Evolutionary conservation across 2,888 invertebrate genomes (phyloP), one percentile per base, ranked within the genome.

Genomic region (Bhutanitis thaidina): DNA sequence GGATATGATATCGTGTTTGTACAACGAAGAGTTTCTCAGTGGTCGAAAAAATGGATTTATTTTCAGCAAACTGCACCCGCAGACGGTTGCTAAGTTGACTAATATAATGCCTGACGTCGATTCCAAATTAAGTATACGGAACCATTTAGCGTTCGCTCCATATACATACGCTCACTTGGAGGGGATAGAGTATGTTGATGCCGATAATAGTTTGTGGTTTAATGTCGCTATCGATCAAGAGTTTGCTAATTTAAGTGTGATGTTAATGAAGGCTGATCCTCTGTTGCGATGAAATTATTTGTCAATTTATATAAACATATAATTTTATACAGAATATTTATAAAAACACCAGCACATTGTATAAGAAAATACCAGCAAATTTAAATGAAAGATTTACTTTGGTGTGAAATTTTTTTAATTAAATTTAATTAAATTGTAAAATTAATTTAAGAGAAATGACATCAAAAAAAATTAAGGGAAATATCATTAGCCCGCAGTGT

Each of bases 1-100:
- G 0, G 90, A 90, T 54, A 54, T 87, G 34, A 56, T 80, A n/a
- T 77, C 70, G 56, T 82, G 84, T 54, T 62, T 90, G n/a, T 80
- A 78, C 60, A 60, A 60, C 12, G 86, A 87, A 41, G 66, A 73
- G 29, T 67, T 71, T 0, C 49, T 89, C 0, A 65, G 59, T 12
- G 64, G 58, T 0, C 63, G 80, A 3, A 58, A 69, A 0, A 54
- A 60, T 16, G 85, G 89, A 0, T 54, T 80, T 1, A 58, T 86
- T 1, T 86, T 90, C 59, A 64, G 65, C 7, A 70, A 67, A 29
- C 47, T 90, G 1, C 71, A 76, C 8, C 77, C 77, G 0, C 70
- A 78, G n/a, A 44, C 81, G 0, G 75, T 80, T 0, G 62, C 65
- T 1, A 76, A 78, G 55, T 63, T 90, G 1, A 40, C n/a, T 0